A percentile compares a stretch with the other conserved stretches of the same genome.
Conservation (phyloP, 2,113 vertebrate genomes). For the Mohoua ochrocephala region DNA sequence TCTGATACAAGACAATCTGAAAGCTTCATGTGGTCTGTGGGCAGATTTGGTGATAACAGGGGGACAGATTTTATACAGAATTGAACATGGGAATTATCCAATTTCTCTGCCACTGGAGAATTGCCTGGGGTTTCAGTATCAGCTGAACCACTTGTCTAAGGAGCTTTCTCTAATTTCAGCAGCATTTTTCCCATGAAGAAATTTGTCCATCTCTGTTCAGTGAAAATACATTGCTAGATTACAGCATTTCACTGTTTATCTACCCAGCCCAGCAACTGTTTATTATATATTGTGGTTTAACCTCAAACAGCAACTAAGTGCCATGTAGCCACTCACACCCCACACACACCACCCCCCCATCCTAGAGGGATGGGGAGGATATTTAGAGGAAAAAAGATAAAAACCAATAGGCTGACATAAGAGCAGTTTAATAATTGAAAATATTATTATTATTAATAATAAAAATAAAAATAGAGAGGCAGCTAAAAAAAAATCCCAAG, state of each 20-base stretch:
- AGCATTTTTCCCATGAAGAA: background rate
- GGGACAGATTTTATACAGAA: background rate
- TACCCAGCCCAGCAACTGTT: background rate
- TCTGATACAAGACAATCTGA: background rate
- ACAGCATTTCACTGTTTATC: background rate
- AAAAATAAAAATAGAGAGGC: background rate
- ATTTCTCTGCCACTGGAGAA: background rate
- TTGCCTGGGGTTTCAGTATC: background rate
- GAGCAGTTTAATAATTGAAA: background rate
- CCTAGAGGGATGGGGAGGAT: background rate
- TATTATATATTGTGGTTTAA: background rate
- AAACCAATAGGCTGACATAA: background rate
- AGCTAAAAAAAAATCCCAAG: background rate
- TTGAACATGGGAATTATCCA: background rate
- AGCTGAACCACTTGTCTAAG: background rate
- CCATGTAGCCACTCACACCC: background rate
- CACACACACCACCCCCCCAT: accelerated
- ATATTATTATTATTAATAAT: background rate
- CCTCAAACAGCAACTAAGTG: background rate
- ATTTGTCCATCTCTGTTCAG: background rate
- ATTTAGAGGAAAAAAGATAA: background rate
- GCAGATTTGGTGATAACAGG: background rate
- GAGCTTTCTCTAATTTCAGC: background rate
- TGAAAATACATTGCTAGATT: background rate
- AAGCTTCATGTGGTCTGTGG: background rate